These are phyloP conservation scores for Osmoderma eremita DNA, from an alignment of 2,888 invertebrate genomes.

Conservation along the genomic window DNA sequence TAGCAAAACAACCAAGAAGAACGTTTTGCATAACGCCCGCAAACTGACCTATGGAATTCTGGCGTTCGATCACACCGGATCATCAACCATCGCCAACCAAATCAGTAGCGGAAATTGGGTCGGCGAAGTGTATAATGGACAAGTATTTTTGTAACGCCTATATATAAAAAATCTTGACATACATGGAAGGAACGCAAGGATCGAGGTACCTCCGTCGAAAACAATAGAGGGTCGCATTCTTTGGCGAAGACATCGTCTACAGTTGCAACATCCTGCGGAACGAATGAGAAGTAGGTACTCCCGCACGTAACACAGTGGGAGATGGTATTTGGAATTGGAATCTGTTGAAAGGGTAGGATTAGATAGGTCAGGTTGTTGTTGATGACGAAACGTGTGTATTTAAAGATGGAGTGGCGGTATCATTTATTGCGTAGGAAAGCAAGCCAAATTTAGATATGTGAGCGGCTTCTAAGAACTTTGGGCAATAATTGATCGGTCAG, in stretches of 20 bases:
- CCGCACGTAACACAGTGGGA: background rate
- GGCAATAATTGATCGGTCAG: too few relatives aligned
- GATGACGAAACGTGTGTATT: too few relatives aligned
- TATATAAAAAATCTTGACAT: conserved; percentile 36
- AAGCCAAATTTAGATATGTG: too few relatives aligned
- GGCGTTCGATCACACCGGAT: background rate
- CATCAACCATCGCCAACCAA: conserved; percentile 6
- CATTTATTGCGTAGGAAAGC: too few relatives aligned
- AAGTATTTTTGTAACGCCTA: conserved; percentile 11
- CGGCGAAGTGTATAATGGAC: conserved; percentile 5
- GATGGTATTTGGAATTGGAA: background rate
- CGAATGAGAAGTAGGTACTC: conserved; percentile 9
- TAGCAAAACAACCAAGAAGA: background rate
- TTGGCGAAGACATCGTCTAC: conserved; percentile 1
- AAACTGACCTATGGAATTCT: conserved; percentile 22
- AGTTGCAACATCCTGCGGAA: conserved; percentile 2
- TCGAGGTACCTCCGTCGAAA: background rate
- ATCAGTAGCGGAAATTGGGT: conserved; percentile 25
- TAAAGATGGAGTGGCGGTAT: too few relatives aligned
- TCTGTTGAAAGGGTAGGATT: conserved; percentile 33
- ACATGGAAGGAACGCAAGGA: conserved; percentile 21
- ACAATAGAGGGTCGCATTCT: conserved; percentile 16
- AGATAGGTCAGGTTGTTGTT: too few relatives aligned
- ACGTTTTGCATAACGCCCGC: conserved; percentile 2
- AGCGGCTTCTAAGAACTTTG: too few relatives aligned